These are phyloP conservation scores for Petrolisthes manimaculis DNA, from an alignment of 2,888 invertebrate genomes.

Conservation along the genomic window DNA sequence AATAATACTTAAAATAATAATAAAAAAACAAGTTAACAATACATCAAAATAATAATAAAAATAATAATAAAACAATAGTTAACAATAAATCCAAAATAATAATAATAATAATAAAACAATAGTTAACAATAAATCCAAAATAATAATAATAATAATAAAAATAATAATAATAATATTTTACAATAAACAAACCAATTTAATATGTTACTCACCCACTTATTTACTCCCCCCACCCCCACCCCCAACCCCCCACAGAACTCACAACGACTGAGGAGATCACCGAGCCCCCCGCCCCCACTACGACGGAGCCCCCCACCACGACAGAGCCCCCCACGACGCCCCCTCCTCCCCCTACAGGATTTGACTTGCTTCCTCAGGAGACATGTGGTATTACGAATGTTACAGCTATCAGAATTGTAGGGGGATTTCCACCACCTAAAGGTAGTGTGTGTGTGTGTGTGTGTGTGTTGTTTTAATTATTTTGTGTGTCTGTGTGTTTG, in stretches of 20 bases:
- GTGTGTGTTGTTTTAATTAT: no score
- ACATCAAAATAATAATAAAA: no score
- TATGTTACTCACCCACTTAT: background rate
- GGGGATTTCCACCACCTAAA: constrained; percentile 11
- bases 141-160: no score
- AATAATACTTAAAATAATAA: no score
- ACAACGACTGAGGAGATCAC: background rate
- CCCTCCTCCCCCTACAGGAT: constrained; percentile 7
- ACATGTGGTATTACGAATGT: constrained; percentile 25
- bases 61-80: no score
- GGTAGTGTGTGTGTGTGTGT: background rate
- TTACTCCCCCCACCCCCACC: background rate
- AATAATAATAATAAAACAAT: no score
- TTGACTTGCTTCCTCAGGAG: background rate
- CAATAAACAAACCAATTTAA: background rate
- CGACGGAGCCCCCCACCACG: constrained; percentile 13
- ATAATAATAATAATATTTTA: no score
- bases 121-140: no score
- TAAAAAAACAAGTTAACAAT: no score
- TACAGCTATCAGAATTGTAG: constrained; percentile 30
- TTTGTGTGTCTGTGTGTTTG: constrained; percentile 68
- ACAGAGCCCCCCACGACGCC: constrained; percentile 1
- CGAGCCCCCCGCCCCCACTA: constrained; percentile 23
- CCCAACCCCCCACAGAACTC: background rate
- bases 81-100: no score